Conservation (phyloP, 2,797 vertebrate species). For the Enteromius viviparus region DNA sequence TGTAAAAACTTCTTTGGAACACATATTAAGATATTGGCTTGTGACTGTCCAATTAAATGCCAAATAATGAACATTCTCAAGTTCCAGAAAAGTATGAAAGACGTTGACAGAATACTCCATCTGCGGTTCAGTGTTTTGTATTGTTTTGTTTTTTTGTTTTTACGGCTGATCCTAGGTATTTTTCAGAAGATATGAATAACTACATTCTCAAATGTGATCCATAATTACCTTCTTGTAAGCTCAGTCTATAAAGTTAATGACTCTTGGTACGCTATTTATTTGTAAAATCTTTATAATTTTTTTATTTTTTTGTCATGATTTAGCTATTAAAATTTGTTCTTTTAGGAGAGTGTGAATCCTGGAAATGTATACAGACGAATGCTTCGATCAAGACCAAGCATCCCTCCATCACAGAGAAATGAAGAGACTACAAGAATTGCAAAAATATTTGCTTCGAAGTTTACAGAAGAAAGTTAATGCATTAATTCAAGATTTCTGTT, state of each 20-base stretch:
- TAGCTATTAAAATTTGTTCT: slow-evolving; percentile 23
- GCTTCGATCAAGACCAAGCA: slow-evolving; percentile 62
- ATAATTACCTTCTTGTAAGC: slow-evolving; percentile 7
- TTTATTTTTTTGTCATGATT: neutral
- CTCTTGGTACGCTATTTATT: neutral
- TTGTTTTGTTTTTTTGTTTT: too few relatives aligned
- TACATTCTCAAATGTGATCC: neutral
- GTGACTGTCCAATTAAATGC: too few relatives aligned
- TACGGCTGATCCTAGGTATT: neutral
- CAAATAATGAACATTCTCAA: too few relatives aligned
- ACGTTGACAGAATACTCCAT: too few relatives aligned
- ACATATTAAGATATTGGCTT: too few relatives aligned
- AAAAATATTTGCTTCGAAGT: slow-evolving; percentile 77
- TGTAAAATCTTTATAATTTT: neutral
- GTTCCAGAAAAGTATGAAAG: too few relatives aligned
- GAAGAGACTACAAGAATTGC: slow-evolving; percentile 78
- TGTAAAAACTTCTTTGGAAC: too few relatives aligned
- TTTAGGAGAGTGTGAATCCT: slow-evolving; percentile 62
- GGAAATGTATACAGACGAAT: slow-evolving; percentile 50
- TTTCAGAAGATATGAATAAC: neutral
- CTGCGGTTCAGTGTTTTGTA: too few relatives aligned
- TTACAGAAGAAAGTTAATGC: slow-evolving; percentile 63
- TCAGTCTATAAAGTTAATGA: neutral
- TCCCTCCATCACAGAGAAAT: slow-evolving; percentile 71
- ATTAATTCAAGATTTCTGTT: slow-evolving; percentile 1